Evolutionary conservation across 2,888 invertebrate species (phyloP).

Genomic region (Parnassius smintheus): DNA sequence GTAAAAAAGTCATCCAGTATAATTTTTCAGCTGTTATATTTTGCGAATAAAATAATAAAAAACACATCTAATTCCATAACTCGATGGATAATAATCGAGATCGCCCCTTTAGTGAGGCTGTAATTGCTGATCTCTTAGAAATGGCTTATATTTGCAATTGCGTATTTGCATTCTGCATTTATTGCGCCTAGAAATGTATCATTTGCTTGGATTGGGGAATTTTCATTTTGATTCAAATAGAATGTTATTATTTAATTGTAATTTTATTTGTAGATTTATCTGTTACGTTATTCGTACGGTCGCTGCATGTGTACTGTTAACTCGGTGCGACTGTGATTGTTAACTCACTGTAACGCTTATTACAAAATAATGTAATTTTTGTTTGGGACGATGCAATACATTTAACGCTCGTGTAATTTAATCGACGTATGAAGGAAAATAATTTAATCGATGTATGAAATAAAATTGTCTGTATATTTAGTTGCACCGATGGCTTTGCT

Average conservation of each 20-base stretch:
- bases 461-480: constrained; percentile 60
- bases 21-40: too few species aligned
- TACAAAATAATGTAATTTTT: constrained; percentile 42
- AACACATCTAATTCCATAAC: constrained; percentile 17
- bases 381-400: constrained; percentile 78
- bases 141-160: constrained; percentile 4
- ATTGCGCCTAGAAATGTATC: background rate
- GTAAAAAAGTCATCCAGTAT: too few species aligned
- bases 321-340: constrained; percentile 41
- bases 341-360: constrained; percentile 27
- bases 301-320: constrained; percentile 30
- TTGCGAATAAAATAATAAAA: background rate
- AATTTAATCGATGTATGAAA: constrained; percentile 52
- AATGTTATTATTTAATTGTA: constrained; percentile 15
- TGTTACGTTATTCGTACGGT: background rate
- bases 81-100: constrained; percentile 5
- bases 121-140: constrained; percentile 11
- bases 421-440: constrained; percentile 55
- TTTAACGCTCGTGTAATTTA: constrained; percentile 48
- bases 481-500: constrained; percentile 41
- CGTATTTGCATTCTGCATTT: constrained; percentile 8
- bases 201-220: background rate
- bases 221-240: constrained; percentile 13
- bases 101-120: background rate
- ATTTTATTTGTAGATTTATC: constrained; percentile 20